Evolutionary conservation across 2,888 invertebrate genomes (phyloP).

Genomic region (Yponomeuta cagnagella): DNA sequence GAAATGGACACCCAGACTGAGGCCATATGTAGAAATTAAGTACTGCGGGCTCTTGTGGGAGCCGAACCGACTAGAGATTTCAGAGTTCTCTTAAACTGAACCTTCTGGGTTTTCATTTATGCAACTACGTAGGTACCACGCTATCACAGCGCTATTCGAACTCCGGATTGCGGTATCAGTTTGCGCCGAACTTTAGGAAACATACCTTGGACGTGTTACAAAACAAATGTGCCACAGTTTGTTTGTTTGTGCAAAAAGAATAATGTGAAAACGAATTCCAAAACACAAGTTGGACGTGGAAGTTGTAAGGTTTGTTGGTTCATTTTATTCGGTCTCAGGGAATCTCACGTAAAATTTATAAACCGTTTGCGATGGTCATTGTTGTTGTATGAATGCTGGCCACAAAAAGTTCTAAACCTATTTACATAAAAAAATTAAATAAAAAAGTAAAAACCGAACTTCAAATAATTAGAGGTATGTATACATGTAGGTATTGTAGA

Average conservation of each 20-base stretch:
- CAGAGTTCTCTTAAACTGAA: neutral
- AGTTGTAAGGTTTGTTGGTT: neutral
- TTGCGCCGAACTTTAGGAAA: conserved; percentile 1
- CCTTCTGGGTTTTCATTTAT: neutral
- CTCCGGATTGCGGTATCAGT: neutral
- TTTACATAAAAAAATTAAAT: neutral
- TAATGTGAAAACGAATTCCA: neutral
- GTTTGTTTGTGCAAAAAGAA: neutral
- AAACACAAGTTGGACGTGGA: neutral
- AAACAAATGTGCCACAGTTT: conserved; percentile 3
- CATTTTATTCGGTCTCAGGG: neutral
- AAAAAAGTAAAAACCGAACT: no score
- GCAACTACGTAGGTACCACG: neutral
- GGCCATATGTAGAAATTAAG: no score
- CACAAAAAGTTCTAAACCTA: neutral
- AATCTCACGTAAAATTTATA: no score
- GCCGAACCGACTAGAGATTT: no score
- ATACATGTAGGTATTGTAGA: no score
- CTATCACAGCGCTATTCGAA: neutral
- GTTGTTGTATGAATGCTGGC: no score
- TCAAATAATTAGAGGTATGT: no score
- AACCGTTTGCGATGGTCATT: no score
- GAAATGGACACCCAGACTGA: no score
- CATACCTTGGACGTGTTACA: neutral
- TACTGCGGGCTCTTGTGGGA: no score